phyloP scores from a whole-genome alignment of 1,140 invertebrate species.

The Penaeus indicus region DNA sequence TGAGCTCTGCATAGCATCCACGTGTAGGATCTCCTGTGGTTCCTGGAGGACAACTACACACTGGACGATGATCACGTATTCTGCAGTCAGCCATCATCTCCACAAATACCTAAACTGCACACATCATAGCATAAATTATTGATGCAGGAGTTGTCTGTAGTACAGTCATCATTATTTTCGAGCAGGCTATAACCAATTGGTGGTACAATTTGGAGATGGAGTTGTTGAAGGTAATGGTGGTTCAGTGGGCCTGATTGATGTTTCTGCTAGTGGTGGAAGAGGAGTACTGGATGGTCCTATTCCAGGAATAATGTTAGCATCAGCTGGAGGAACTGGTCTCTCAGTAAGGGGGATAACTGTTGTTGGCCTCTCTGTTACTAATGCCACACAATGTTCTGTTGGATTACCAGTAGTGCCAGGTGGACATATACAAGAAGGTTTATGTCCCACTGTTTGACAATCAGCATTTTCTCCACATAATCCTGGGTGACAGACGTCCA shows the following conservation, averaged over 20 bases:
- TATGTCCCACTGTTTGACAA: slow-evolving; percentile 74
- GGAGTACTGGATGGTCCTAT: slow-evolving; percentile 76
- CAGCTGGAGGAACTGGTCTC: slow-evolving; percentile 83
- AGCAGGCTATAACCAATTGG: slow-evolving; percentile 76
- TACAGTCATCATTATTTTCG: slow-evolving; percentile 64
- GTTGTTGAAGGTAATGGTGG: slow-evolving; percentile 45
- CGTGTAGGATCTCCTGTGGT: no score
- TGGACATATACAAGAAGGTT: slow-evolving; percentile 69
- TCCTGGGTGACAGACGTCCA: slow-evolving; percentile 80
- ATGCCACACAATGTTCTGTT: slow-evolving; percentile 66
- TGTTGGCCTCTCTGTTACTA: slow-evolving; percentile 1
- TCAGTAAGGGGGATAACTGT: slow-evolving; percentile 78
- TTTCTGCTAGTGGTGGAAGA: slow-evolving; percentile 74
- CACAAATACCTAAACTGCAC: no score
- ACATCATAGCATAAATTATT: no score
- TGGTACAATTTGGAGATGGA: slow-evolving; percentile 81
- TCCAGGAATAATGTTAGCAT: slow-evolving; percentile 65
- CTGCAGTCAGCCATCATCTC: no score
- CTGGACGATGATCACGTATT: no score
- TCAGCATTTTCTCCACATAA: slow-evolving; percentile 82
- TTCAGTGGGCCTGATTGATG: slow-evolving; percentile 76
- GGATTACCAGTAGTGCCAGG: slow-evolving; percentile 70
- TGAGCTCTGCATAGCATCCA: slow-evolving; percentile 45
- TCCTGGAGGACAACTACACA: no score
- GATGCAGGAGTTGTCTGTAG: slow-evolving; percentile 57